These are phyloP conservation scores for Agrypnus murinus DNA, from an alignment of 2,888 invertebrate genomes.

Conservation along the genomic window DNA sequence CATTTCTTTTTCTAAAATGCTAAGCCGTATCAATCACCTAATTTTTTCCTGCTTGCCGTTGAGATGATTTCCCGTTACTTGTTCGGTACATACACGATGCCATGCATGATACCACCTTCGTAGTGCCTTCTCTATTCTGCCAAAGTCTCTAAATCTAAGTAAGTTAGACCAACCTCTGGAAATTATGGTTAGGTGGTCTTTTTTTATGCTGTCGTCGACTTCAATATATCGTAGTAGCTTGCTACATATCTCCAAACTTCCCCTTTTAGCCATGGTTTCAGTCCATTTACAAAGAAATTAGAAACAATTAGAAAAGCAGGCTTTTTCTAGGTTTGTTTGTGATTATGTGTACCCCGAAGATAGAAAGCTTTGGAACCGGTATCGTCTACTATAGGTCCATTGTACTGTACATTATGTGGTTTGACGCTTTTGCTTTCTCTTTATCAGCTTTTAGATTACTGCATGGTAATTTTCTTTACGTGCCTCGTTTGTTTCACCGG, in stretches of 20 bases:
- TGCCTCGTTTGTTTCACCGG: too few relatives aligned
- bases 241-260: not conserved
- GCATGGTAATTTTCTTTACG: too few relatives aligned
- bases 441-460: conserved; percentile 33
- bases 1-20: conserved; percentile 41
- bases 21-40: conserved; percentile 55
- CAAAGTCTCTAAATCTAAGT: conserved; percentile 64
- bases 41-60: conserved; percentile 54
- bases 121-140: conserved; percentile 60
- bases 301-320: too few relatives aligned
- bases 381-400: conserved; percentile 53
- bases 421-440: conserved; percentile 34
- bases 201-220: not conserved
- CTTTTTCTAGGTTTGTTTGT: conserved; percentile 8
- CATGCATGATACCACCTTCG: conserved; percentile 60
- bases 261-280: not conserved
- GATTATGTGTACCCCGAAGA: conserved; percentile 10
- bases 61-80: conserved; percentile 59
- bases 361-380: conserved; percentile 50
- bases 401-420: conserved; percentile 47
- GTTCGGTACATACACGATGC: conserved; percentile 58
- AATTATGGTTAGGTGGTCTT: conserved; percentile 54
- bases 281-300: conserved; percentile 3
- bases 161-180: conserved; percentile 63
- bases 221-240: too few relatives aligned